These are phyloP conservation scores for Pseudolycoriella hygida DNA, from an alignment of 2,888 invertebrate species.

Conservation along the genomic window DNA sequence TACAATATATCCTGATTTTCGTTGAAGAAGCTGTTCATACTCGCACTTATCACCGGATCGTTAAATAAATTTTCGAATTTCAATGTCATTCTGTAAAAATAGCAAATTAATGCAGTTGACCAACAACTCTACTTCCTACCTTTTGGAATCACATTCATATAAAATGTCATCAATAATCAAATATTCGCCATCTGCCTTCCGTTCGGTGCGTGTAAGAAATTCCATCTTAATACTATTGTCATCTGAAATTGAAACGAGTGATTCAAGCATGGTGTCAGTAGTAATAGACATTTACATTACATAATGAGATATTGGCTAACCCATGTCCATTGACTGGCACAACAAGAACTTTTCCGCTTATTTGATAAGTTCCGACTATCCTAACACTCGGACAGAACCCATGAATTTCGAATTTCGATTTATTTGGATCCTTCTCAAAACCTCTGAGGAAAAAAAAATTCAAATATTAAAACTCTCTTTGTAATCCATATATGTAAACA, in stretches of 20 bases:
- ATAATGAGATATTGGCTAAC: constrained; percentile 6
- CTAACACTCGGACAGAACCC: constrained; percentile 14
- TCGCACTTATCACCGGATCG: constrained; percentile 7
- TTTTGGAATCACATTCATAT: no score
- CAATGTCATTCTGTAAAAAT: constrained; percentile 10
- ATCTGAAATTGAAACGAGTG: no score
- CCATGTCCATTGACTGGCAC: constrained; percentile 8
- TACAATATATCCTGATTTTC: constrained; percentile 14
- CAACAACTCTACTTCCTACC: no score
- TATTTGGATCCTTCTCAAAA: constrained; percentile 20
- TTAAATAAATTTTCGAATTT: constrained; percentile 11
- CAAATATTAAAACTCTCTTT: no score
- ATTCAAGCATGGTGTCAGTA: no score
- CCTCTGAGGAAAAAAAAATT: no score
- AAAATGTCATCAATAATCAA: no score
- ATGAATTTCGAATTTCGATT: constrained; percentile 25
- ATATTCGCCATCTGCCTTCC: no score
- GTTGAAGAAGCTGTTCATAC: constrained; percentile 6
- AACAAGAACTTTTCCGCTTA: constrained; percentile 10
- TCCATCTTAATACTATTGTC: no score
- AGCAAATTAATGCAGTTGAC: neutral
- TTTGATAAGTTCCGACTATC: constrained; percentile 18
- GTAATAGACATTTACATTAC: neutral
- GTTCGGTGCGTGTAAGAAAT: no score
- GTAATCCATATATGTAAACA: no score